A percentile compares a stretch with the other conserved stretches of the same genome.
Conservation (phyloP, 2,888 invertebrate genomes). For the Agriopis marginaria region DNA sequence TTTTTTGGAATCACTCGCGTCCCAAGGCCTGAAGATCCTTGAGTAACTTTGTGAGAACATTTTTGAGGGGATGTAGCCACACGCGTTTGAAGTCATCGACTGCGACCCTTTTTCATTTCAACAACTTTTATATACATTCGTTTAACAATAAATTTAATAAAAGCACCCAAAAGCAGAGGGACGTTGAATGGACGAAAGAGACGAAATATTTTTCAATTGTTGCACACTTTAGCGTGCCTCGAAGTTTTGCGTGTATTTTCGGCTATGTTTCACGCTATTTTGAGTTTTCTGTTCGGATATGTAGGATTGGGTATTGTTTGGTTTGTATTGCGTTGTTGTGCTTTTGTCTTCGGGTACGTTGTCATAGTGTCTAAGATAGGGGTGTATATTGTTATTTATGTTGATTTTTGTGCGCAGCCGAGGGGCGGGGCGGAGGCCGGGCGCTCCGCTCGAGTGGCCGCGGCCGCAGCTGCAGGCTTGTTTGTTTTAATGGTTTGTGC, state of each 20-base stretch:
- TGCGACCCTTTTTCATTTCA: slow-evolving; percentile 79
- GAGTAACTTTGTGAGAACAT: slow-evolving; percentile 79
- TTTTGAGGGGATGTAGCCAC: slow-evolving; percentile 64
- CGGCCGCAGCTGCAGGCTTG: slow-evolving; percentile 76
- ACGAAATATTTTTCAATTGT: slow-evolving; percentile 86
- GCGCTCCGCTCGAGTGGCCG: slow-evolving; percentile 75
- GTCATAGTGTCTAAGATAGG: slow-evolving; percentile 82
- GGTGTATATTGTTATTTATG: slow-evolving; percentile 86
- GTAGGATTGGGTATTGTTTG: slow-evolving; percentile 47
- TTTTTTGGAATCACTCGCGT: slow-evolving; percentile 74
- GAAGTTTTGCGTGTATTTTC: slow-evolving; percentile 50
- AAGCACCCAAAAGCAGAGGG: slow-evolving; percentile 81
- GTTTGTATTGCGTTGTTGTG: slow-evolving; percentile 43
- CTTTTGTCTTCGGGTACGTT: slow-evolving; percentile 50
- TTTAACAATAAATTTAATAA: slow-evolving; percentile 86
- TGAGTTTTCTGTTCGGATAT: slow-evolving; percentile 44
- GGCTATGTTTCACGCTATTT: slow-evolving; percentile 34
- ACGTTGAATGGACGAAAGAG: slow-evolving; percentile 83
- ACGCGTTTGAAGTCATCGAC: slow-evolving; percentile 69
- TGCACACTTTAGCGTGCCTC: slow-evolving; percentile 73
- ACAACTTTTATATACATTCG: slow-evolving; percentile 85
- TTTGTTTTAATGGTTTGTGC: slow-evolving; percentile 82
- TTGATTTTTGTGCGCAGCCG: slow-evolving; percentile 81
- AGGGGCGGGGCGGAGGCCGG: slow-evolving; percentile 81
- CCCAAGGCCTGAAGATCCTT: slow-evolving; percentile 88